Evolutionary conservation across 2,113 vertebrate species (phyloP).

Genomic region (Nothoprocta pentlandii): DNA sequence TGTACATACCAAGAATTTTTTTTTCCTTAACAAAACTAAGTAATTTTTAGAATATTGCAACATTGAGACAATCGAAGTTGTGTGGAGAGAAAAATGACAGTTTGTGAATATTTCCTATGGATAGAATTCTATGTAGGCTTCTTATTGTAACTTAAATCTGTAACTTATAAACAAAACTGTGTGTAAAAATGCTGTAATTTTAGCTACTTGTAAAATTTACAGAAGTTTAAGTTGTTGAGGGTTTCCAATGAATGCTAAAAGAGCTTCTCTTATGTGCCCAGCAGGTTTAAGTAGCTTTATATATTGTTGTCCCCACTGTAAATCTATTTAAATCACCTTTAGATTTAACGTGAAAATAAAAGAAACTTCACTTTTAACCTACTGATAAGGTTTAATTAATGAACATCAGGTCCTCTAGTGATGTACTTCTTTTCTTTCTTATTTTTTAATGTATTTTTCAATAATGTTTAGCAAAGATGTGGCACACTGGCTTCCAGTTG

Average conservation of each 20-base stretch:
- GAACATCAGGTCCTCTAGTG: constrained; percentile 54
- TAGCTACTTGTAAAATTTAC: constrained; percentile 90
- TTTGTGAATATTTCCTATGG: constrained; percentile 82
- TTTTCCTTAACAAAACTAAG: constrained; percentile 14
- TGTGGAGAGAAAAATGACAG: constrained; percentile 35
- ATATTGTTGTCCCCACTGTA: constrained; percentile 86
- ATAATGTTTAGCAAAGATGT: constrained; percentile 52
- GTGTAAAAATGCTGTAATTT: constrained; percentile 89
- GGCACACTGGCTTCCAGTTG: constrained; percentile 63
- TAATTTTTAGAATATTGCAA: constrained; percentile 44
- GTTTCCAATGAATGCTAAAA: constrained; percentile 84
- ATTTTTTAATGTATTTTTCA: constrained; percentile 41
- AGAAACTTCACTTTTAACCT: constrained; percentile 73
- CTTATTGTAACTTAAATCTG: constrained; percentile 78
- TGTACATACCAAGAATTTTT: constrained; percentile 42
- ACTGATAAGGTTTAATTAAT: constrained; percentile 60
- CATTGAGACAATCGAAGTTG: constrained; percentile 68
- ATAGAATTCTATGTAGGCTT: constrained; percentile 73
- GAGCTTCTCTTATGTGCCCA: constrained; percentile 85
- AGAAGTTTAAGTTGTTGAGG: constrained; percentile 77
- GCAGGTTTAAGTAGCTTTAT: constrained; percentile 86
- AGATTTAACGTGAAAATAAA: constrained; percentile 79
- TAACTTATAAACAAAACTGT: constrained; percentile 79
- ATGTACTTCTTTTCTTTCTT: not conserved
- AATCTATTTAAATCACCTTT: constrained; percentile 82